Percentiles rank a stretch among this genome's conserved stretches.
Conservation (phyloP, 2,797 vertebrate species). For the Tolypeutes matacus region DNA sequence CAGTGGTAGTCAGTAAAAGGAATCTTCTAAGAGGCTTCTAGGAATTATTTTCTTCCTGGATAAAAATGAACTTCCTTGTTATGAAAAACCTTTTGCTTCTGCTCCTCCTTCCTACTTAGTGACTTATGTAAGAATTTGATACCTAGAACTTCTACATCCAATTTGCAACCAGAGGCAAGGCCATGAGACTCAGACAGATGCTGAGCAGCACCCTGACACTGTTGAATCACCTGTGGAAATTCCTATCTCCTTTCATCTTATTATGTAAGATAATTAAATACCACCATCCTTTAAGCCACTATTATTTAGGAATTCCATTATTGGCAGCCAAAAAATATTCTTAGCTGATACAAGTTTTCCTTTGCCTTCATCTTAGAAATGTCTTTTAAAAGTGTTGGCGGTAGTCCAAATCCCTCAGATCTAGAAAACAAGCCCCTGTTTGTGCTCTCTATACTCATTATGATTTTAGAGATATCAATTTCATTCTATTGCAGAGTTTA, state of each 20-base stretch:
- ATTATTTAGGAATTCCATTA: neutral
- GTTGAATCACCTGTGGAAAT: fast-evolving
- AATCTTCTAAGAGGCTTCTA: neutral
- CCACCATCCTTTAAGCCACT: fast-evolving
- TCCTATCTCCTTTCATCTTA: neutral
- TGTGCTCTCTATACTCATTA: neutral
- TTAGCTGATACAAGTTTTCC: fast-evolving
- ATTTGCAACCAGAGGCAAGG: fast-evolving
- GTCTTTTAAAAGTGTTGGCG: neutral
- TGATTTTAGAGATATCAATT: neutral
- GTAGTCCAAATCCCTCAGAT: fast-evolving
- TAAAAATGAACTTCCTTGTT: neutral
- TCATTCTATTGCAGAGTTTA: fast-evolving
- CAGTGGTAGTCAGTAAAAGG: no score
- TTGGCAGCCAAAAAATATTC: neutral
- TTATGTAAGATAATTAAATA: neutral
- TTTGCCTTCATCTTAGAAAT: neutral
- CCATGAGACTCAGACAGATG: fast-evolving
- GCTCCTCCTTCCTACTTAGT: neutral
- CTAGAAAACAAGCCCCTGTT: neutral
- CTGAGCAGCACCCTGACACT: no score
- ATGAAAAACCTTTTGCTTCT: neutral
- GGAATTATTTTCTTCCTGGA: no score
- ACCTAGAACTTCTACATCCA: fast-evolving
- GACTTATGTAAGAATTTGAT: no score